Base-by-base conservation (phyloP, 2,113 vertebrate species). In the Casuarius casuarius region DNA sequence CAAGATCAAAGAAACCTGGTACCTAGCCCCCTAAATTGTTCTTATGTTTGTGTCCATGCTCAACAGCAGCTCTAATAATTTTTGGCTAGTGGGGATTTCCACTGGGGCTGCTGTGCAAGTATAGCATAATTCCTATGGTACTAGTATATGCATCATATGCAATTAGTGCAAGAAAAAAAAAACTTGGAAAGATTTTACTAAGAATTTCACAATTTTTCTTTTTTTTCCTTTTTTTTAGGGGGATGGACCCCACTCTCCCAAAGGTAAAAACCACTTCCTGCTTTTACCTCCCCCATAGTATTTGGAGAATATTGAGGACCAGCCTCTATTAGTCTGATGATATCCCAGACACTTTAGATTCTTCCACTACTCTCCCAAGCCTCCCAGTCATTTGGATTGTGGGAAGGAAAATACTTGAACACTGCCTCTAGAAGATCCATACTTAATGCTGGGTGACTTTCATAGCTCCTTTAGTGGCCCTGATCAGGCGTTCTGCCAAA, bases 381-480 rank as follows among this genome's bases (percentile, higher is more conserved):
- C 5, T 76, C 12, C 4, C 7, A 62, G 20, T 28, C 2, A 46
- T 72, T 80, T 65, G 11, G 5, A 31, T 61, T 58, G 33, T 65
- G 26, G 11, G 8, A 76, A 15, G 23, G 14, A 67, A 77, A 17
- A 1, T 15, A 54, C 12, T 76, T 75, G 51, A 63, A 44, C 72
- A 12, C 1, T 15, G 42, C 2, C 1, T 51, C 25, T 8, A 21
- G 28, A 76, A 82, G n/a, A 75, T 18, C 23, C 3, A 1, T 59
- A 12, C 5, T 20, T 79, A 13, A 31, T 33, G 26, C 8, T 14
- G 21, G 12, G 5, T 46, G 54, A 46, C 9, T 42, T 42, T 19
- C 1, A 1, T 38, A 28, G 38, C 66, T 73, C 16, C 3, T 0
- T 4, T 77, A 14, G 56, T 35, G 5, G 18, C 14, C 12, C 35